Conservation (phyloP, 2,113 vertebrate genomes). For the Channa maculata region DNA sequence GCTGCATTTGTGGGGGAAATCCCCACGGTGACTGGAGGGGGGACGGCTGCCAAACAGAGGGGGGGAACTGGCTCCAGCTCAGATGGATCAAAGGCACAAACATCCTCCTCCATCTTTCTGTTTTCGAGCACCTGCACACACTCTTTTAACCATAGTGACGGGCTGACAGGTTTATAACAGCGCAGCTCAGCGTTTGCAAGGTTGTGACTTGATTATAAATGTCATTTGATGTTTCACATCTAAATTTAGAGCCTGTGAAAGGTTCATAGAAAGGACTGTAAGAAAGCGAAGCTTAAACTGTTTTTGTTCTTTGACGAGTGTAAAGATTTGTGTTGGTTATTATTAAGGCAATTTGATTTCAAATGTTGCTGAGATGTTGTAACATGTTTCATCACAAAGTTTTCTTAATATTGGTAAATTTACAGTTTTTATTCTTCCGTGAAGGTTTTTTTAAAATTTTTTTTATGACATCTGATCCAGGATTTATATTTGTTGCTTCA, state of each 20-base stretch:
- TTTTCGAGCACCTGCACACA: background rate
- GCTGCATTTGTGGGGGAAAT: conserved; percentile 8
- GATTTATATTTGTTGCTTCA: background rate
- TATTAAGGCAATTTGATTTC: background rate
- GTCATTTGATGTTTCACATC: background rate
- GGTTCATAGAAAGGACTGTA: background rate
- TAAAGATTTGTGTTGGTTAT: background rate
- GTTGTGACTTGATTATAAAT: background rate
- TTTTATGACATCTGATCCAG: background rate
- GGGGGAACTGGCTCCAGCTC: background rate
- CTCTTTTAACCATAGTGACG: too few relatives aligned
- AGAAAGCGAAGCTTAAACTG: background rate
- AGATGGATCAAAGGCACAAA: background rate
- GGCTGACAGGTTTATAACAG: background rate
- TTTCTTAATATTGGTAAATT: too few relatives aligned
- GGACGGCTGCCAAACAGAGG: conserved; percentile 5
- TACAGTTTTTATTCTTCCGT: too few relatives aligned
- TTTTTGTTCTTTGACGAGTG: background rate
- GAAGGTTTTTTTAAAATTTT: too few relatives aligned
- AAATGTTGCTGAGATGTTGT: background rate
- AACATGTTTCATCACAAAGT: too few relatives aligned
- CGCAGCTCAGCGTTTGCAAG: background rate
- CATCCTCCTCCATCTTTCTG: background rate
- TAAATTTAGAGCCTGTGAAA: background rate
- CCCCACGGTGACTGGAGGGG: conserved; percentile 6